Conservation (phyloP, 2,797 vertebrate species). For the Coregonus ussuriensis region DNA sequence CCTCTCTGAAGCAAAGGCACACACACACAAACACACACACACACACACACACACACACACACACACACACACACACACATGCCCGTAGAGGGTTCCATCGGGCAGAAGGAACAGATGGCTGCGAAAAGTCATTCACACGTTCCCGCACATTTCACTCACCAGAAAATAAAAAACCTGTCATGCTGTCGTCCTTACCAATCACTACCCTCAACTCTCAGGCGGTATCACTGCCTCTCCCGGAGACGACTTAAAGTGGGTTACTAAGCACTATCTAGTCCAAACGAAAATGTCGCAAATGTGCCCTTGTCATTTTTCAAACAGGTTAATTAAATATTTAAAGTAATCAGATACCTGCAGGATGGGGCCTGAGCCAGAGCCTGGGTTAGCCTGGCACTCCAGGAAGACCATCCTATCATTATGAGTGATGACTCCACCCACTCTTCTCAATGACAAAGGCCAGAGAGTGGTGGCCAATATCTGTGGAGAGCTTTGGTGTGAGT, state of each 20-base stretch:
- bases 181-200: slow-evolving; percentile 30
- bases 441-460: background rate
- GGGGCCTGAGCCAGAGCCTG: background rate
- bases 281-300: slow-evolving; percentile 49
- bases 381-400: background rate
- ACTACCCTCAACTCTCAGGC: slow-evolving; percentile 21
- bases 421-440: background rate
- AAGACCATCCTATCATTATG: background rate
- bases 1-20: background rate
- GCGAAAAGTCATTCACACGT: slow-evolving; percentile 40
- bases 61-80: background rate
- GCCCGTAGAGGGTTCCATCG: slow-evolving; percentile 13
- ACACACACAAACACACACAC: background rate
- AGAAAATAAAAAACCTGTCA: slow-evolving; percentile 29
- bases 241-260: slow-evolving; percentile 38
- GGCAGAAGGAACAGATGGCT: slow-evolving; percentile 38
- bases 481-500: background rate
- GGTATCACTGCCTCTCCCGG: slow-evolving; percentile 16
- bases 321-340: slow-evolving; percentile 56
- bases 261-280: slow-evolving; percentile 31
- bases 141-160: slow-evolving; percentile 25
- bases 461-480: background rate
- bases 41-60: background rate
- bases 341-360: slow-evolving; percentile 38
- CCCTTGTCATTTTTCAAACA: slow-evolving; percentile 59